A percentile compares a stretch with the other conserved stretches of the same genome.
Evolutionary conservation across 2,113 vertebrate genomes (phyloP).

Genomic region (Diphyllodes magnificus): DNA sequence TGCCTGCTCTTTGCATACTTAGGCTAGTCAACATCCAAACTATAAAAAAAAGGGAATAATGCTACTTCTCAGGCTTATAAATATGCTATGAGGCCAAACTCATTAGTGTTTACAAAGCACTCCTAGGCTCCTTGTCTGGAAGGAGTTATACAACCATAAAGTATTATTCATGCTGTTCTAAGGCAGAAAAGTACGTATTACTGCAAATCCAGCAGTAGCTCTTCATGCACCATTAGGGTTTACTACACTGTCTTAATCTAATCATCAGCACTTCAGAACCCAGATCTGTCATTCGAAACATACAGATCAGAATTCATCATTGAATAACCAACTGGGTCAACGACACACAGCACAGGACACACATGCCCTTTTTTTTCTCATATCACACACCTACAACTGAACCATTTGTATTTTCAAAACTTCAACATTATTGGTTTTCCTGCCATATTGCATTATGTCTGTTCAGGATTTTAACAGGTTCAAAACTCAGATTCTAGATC

Average conservation of each 20-base stretch:
- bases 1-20: background rate
- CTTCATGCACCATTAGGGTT: slow-evolving; percentile 54
- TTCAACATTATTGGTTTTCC: background rate
- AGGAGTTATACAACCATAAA: slow-evolving; percentile 48
- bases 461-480: background rate
- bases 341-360: background rate
- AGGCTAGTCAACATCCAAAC: background rate
- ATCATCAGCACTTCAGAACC: slow-evolving; percentile 58
- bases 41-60: background rate
- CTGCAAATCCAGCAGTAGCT: slow-evolving; percentile 51
- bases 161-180: slow-evolving; percentile 43
- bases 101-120: slow-evolving; percentile 46
- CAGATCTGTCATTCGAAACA: slow-evolving; percentile 39
- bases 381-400: background rate
- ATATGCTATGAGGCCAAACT: slow-evolving; percentile 42
- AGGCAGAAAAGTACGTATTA: slow-evolving; percentile 42
- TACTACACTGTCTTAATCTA: slow-evolving; percentile 48
- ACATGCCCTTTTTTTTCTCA: background rate
- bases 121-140: slow-evolving; percentile 30
- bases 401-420: background rate
- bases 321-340: slow-evolving; percentile 50
- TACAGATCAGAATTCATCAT: slow-evolving; percentile 2
- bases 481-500: background rate
- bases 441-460: background rate
- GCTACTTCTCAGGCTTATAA: slow-evolving; percentile 28